Conservation (phyloP, 2,113 vertebrate genomes). For the Marmota monax region DNA sequence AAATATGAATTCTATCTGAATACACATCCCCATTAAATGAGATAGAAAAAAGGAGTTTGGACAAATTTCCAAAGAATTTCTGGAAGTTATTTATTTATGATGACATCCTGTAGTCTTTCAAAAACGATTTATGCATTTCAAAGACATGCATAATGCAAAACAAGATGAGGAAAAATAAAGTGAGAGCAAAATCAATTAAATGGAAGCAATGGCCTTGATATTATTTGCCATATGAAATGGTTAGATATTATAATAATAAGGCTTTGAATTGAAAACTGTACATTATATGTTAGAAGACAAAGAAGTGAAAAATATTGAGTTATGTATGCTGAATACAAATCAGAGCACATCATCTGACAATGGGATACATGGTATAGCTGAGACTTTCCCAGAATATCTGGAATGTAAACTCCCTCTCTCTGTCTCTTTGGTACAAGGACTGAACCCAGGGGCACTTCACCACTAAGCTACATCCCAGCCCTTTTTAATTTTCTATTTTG, state of each 20-base stretch:
- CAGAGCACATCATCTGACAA: background rate
- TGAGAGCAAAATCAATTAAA: conserved; percentile 17
- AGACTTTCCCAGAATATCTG: background rate
- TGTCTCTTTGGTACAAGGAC: too few species aligned
- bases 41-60: background rate
- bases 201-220: background rate
- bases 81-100: background rate
- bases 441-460: too few species aligned
- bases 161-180: conserved; percentile 9
- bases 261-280: background rate
- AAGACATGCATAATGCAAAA: background rate
- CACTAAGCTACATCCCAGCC: background rate
- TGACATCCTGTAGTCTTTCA: background rate
- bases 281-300: background rate
- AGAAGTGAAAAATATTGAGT: background rate
- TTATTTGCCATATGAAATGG: background rate
- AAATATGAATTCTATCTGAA: background rate
- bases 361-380: background rate
- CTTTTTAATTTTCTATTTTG: background rate
- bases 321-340: background rate
- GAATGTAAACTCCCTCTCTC: background rate
- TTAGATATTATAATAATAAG: background rate
- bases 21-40: background rate
- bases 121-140: conserved; percentile 26
- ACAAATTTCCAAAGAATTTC: conserved; percentile 3